Evolutionary conservation across 2,113 vertebrate genomes (phyloP).

Genomic region (Myotis brandtii): DNA sequence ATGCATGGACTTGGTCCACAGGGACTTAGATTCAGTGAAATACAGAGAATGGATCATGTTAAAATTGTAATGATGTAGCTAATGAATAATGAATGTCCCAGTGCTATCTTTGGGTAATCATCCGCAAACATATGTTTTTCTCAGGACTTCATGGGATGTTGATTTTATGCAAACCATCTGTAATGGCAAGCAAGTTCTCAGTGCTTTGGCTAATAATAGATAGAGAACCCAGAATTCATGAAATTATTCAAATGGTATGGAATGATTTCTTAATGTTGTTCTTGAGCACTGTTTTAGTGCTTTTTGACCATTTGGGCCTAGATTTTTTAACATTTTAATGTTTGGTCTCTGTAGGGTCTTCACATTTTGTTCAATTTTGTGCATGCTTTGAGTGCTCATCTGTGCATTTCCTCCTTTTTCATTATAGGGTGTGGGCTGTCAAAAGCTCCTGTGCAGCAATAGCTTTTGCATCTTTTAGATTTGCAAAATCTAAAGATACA

Average conservation of each 20-base stretch:
- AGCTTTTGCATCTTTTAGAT: not conserved
- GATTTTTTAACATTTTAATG: not conserved
- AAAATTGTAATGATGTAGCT: constrained; percentile 44
- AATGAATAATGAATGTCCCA: constrained; percentile 39
- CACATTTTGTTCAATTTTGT: not conserved
- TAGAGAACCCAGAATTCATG: not conserved
- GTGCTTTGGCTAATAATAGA: constrained; percentile 18
- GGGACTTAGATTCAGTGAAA: not conserved
- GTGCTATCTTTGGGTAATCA: constrained; percentile 8
- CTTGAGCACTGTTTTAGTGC: not conserved
- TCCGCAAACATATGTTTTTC: constrained; percentile 52
- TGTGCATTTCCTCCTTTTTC: not conserved
- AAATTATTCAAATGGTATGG: not conserved
- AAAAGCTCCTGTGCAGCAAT: not conserved
- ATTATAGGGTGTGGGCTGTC: not conserved
- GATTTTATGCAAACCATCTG: constrained; percentile 59
- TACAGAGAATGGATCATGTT: constrained; percentile 7
- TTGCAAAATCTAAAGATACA: not conserved
- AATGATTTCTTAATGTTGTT: constrained; percentile 24
- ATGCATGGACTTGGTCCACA: not conserved
- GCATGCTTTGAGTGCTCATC: not conserved
- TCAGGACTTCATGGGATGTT: constrained; percentile 39
- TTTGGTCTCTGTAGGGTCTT: not conserved
- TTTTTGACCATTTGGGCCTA: not conserved
- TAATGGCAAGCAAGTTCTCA: constrained; percentile 44